Base-by-base conservation (phyloP, 2,113 vertebrate species). In the Salminus brasiliensis region DNA sequence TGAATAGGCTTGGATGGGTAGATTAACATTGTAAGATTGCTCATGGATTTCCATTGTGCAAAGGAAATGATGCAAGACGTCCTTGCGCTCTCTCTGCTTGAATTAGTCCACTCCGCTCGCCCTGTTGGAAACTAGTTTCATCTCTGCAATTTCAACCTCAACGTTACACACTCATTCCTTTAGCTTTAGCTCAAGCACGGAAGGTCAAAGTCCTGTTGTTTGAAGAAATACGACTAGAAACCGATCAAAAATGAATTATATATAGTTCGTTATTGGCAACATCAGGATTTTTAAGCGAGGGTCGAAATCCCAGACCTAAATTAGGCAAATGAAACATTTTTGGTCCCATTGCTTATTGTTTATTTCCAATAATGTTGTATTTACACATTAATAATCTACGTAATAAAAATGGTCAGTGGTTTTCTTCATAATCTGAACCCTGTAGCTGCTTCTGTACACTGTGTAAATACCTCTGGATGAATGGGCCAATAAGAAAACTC, bases 1-100 rank as follows among this genome's bases (percentile, higher is more conserved):
- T 89, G 84, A 89, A 88, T 85, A 87, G 88, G 86, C 85, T 88
- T 84, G 84, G 87, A 83, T 81, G 86, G 84, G 55, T 74, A 88
- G 89, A 92, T 89, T 86, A 88, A 88, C 71, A 9, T 65, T 29
- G 65, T 23, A 74, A 25, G 82, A 90, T 90, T 87, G 87, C 82
- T 79, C 81, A 63, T 86, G 88, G 87, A 87, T 88, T 90, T 83
- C 80, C 49, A 71, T 70, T 39, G 76, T 53, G 39, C 1, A 9
- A 32, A 59, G 29, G 76, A 87, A 72, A 63, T 85, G 81, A 84
- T 55, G 74, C 59, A 87, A 84, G 79, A 60, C 4, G 76, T 30
- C 23, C 55, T 84, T 65, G 72, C 55, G 78, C 70, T 75, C 59
- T 36, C 65, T 84, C 34, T n/a, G 49, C 63, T 77, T 29, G 66